phyloP scores from a whole-genome alignment of 2,888 invertebrate species.

The Drosophila putrida region DNA sequence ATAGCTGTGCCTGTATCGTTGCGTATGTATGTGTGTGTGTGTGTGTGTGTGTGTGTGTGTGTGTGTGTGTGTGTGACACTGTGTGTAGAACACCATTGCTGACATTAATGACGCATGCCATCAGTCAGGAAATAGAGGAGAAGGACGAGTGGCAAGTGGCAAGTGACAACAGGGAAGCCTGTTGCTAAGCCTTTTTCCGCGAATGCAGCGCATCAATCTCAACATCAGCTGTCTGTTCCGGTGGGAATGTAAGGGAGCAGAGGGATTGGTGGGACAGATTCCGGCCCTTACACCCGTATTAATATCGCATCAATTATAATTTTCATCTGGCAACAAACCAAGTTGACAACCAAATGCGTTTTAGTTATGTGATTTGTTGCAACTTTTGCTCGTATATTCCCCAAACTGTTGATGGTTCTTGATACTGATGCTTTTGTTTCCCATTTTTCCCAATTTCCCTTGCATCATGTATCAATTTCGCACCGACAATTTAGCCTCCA shows the following conservation, averaged over 20 bases:
- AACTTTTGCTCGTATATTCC: conserved; percentile 33
- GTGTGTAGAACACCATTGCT: conserved; percentile 61
- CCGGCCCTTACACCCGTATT: conserved; percentile 60
- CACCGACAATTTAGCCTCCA: conserved; percentile 42
- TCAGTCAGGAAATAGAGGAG: conserved; percentile 53
- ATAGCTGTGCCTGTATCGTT: conserved; percentile 17
- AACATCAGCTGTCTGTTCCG: conserved; percentile 41
- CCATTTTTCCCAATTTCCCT: neutral
- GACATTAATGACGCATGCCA: conserved; percentile 78
- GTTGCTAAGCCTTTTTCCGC: conserved; percentile 74
- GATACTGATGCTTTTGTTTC: neutral
- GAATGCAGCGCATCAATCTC: conserved; percentile 75
- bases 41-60: conserved; percentile 28
- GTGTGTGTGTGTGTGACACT: conserved; percentile 34
- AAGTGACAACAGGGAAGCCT: conserved; percentile 19
- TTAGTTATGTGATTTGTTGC: conserved; percentile 69
- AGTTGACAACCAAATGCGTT: conserved; percentile 69
- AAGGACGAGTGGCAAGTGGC: neutral
- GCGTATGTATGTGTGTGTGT: conserved; percentile 22
- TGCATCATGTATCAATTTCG: conserved; percentile 43
- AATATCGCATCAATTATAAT: conserved; percentile 81
- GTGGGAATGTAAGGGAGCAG: neutral
- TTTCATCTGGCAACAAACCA: conserved; percentile 58
- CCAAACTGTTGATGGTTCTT: conserved; percentile 9
- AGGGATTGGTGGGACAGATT: conserved; percentile 5